Percentiles rank a stretch among this genome's conserved stretches.
These are phyloP conservation scores for Parnassius apollo DNA, from an alignment of 2,888 invertebrate genomes.

Conservation along the genomic window DNA sequence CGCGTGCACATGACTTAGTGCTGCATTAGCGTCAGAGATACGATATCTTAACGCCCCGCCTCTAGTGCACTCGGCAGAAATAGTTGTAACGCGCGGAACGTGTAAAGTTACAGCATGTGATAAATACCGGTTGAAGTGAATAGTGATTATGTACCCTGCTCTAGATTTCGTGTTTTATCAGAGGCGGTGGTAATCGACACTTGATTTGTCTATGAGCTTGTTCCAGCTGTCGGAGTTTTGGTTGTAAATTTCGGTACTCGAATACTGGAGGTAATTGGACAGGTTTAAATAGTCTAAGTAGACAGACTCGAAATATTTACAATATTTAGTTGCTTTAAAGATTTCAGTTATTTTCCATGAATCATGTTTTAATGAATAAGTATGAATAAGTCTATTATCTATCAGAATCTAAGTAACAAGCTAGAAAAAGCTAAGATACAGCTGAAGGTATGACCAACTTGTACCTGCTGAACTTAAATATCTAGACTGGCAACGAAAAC, in stretches of 20 bases:
- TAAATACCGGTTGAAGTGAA: conserved; percentile 45
- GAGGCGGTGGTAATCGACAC: conserved; percentile 43
- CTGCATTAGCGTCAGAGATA: conserved; percentile 74
- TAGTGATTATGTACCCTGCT: conserved; percentile 34
- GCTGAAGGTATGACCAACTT: no score
- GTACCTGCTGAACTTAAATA: no score
- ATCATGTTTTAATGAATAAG: no score
- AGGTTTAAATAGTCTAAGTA: neutral
- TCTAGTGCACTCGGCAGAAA: conserved; percentile 52
- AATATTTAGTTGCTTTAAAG: no score
- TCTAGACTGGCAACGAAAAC: no score
- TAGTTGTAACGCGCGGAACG: conserved; percentile 56
- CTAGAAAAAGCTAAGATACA: no score
- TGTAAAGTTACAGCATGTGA: conserved; percentile 50
- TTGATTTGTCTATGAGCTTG: conserved; percentile 37
- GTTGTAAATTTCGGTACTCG: conserved; percentile 28
- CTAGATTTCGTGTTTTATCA: conserved; percentile 40
- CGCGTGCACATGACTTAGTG: conserved; percentile 72
- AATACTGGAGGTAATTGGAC: conserved; percentile 12
- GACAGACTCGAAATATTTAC: no score
- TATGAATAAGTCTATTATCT: no score
- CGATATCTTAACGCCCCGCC: conserved; percentile 68
- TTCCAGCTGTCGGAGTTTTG: conserved; percentile 29
- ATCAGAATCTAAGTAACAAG: no score
- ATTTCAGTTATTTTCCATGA: no score